These are phyloP conservation scores for Mormyrus lacerda DNA, from an alignment of 2,113 vertebrate species.

Conservation along the genomic window DNA sequence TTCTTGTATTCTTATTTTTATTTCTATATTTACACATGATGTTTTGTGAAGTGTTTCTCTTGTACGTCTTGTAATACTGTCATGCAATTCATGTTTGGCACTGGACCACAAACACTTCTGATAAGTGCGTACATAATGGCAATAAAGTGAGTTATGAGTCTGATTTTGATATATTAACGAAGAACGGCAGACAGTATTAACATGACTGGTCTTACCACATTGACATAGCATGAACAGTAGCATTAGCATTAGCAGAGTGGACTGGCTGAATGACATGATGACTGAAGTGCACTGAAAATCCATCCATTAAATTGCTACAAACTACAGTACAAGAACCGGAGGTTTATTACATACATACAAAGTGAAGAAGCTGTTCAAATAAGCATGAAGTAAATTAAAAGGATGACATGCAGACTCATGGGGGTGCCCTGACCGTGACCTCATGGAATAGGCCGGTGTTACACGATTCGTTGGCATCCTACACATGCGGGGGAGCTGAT, in stretches of 20 bases:
- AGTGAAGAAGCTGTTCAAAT: neutral
- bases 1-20: neutral
- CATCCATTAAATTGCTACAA: neutral
- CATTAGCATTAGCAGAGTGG: neutral
- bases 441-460: neutral
- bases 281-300: neutral
- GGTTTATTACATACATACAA: neutral
- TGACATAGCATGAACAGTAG: too few relatives aligned
- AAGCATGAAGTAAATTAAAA: neutral
- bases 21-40: neutral
- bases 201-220: neutral
- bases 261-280: neutral
- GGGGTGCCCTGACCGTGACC: neutral
- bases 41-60: neutral
- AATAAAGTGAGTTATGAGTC: neutral
- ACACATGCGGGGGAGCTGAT: neutral
- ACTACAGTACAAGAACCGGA: neutral
- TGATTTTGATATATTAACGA: neutral
- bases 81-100: neutral
- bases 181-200: neutral
- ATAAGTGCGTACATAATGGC: neutral
- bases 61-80: neutral
- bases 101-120: neutral
- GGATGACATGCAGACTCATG: neutral
- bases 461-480: neutral